Evolutionary conservation across 1,140 invertebrate genomes (phyloP).

Genomic region (Dinothrombium tinctorium): DNA sequence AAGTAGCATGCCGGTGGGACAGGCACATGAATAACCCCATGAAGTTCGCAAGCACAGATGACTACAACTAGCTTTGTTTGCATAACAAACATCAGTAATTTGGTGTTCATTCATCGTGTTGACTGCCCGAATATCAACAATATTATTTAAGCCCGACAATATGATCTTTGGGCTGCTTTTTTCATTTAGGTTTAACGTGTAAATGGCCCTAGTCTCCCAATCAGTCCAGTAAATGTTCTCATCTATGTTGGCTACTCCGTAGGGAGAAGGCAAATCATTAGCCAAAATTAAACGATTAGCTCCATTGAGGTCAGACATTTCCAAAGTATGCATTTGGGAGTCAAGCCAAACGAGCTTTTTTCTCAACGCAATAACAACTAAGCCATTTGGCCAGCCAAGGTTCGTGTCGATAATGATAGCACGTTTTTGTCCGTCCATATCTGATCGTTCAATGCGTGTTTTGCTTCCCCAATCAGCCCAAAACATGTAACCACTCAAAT

Average conservation of each 20-base stretch:
- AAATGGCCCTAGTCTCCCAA: conserved; percentile 22
- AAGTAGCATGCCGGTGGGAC: conserved; percentile 67
- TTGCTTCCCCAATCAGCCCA: conserved; percentile 70
- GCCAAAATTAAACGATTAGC: conserved; percentile 37
- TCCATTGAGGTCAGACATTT: conserved; percentile 73
- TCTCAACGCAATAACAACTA: conserved; percentile 23
- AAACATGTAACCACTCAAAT: conserved; percentile 31
- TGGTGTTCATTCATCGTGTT: not conserved
- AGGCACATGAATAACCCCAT: conserved; percentile 42
- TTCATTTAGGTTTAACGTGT: conserved; percentile 7
- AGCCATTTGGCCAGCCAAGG: conserved; percentile 41
- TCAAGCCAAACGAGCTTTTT: conserved; percentile 12
- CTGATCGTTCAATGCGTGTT: conserved; percentile 43
- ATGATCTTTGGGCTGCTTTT: not conserved
- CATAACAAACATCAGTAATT: not conserved
- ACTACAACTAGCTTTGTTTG: conserved; percentile 55
- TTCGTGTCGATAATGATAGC: conserved; percentile 54
- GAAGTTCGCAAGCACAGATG: conserved; percentile 55
- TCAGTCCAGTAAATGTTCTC: conserved; percentile 83
- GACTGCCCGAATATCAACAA: not conserved
- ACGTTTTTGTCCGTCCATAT: conserved; percentile 54
- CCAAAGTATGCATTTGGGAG: conserved; percentile 40
- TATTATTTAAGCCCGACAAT: conserved; percentile 1
- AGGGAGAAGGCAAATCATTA: conserved; percentile 71
- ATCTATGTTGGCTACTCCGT: conserved; percentile 61